Percentiles rank a stretch among this genome's conserved stretches.
These are phyloP conservation scores for Allacma fusca DNA, from an alignment of 2,888 invertebrate genomes.

Conservation along the genomic window DNA sequence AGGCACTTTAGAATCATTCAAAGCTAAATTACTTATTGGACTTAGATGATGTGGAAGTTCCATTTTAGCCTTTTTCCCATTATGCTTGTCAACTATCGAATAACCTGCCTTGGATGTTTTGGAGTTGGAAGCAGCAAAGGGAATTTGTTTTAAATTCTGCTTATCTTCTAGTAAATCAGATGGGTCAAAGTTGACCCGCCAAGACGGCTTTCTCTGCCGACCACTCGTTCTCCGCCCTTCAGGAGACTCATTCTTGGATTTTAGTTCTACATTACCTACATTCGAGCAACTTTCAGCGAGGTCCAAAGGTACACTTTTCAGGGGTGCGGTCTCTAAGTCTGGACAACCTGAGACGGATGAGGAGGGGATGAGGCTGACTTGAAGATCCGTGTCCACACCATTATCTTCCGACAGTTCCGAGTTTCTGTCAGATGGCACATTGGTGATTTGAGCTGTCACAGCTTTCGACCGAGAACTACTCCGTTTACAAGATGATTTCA, in stretches of 20 bases:
- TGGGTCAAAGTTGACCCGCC: conserved; percentile 26
- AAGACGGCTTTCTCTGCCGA: conserved; percentile 31
- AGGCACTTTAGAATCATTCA: not conserved
- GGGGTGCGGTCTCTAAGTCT: not conserved
- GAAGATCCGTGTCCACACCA: not conserved
- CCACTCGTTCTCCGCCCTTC: conserved; percentile 20
- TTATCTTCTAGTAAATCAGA: conserved; percentile 23
- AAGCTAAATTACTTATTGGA: not conserved
- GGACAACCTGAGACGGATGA: not conserved
- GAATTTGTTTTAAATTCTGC: not conserved
- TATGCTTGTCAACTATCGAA: not conserved
- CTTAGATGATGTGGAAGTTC: not conserved
- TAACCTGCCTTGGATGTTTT: not conserved
- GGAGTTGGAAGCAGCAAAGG: not conserved
- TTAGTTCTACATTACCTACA: not conserved
- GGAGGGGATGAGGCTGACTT: not conserved
- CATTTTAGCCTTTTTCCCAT: not conserved
- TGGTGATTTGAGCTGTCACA: not conserved
- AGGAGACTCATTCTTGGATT: not conserved
- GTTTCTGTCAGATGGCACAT: not conserved
- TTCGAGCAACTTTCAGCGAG: not conserved
- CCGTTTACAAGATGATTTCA: not conserved
- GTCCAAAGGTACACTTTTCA: not conserved
- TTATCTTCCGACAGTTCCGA: not conserved
- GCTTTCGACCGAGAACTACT: not conserved